These are phyloP conservation scores for Idaea dimidiata DNA, from an alignment of 2,888 invertebrate genomes.

Conservation along the genomic window DNA sequence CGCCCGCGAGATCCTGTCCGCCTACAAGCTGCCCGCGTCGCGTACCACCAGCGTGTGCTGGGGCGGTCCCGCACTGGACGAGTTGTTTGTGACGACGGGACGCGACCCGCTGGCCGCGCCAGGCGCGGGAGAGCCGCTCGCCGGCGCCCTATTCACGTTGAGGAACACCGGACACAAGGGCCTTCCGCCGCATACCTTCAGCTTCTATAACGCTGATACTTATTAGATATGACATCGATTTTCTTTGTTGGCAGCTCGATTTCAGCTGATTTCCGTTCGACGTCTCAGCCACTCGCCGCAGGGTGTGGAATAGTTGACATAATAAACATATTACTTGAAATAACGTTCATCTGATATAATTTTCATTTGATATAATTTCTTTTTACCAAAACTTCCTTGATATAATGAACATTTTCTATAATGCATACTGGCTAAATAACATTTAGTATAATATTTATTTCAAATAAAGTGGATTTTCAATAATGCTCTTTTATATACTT, in stretches of 20 bases:
- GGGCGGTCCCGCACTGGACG: slow-evolving; percentile 83
- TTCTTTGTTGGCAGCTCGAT: neutral
- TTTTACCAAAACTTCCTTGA: too few relatives aligned
- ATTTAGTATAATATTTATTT: too few relatives aligned
- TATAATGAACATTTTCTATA: too few relatives aligned
- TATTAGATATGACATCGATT: slow-evolving; percentile 43
- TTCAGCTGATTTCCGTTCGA: too few relatives aligned
- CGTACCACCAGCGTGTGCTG: slow-evolving; percentile 84
- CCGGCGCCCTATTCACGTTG: slow-evolving; percentile 63
- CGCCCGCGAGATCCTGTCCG: slow-evolving; percentile 61
- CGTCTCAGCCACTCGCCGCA: too few relatives aligned
- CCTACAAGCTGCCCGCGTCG: slow-evolving; percentile 78
- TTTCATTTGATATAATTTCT: too few relatives aligned
- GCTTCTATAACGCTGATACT: slow-evolving; percentile 53
- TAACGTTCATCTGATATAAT: too few relatives aligned
- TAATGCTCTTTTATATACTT: too few relatives aligned
- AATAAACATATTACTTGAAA: too few relatives aligned
- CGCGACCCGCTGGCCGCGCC: slow-evolving; percentile 30
- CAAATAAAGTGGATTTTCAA: too few relatives aligned
- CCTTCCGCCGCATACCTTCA: slow-evolving; percentile 39
- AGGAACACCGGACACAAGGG: slow-evolving; percentile 55
- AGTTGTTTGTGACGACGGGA: slow-evolving; percentile 83
- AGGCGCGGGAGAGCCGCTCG: slow-evolving; percentile 48
- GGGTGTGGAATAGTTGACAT: too few relatives aligned
- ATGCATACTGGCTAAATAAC: too few relatives aligned